phyloP scores from a whole-genome alignment of 2,113 vertebrate species.

The Psophia crepitans region DNA sequence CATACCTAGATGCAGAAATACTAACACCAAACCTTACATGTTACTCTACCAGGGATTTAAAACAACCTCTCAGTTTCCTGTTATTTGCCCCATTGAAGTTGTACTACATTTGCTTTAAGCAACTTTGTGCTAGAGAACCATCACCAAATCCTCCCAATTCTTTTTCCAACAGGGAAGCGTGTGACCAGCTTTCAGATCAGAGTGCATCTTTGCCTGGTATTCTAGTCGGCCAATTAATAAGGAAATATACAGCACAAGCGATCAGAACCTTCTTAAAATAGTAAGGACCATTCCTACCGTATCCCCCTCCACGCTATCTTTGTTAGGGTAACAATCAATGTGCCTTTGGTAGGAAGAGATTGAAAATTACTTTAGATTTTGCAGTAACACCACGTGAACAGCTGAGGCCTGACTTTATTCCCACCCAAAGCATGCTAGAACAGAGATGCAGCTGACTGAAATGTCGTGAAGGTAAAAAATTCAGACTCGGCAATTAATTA shows the following conservation, averaged over 20 bases:
- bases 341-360: background rate
- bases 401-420: background rate
- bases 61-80: background rate
- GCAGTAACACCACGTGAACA: background rate
- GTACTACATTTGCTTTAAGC: background rate
- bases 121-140: background rate
- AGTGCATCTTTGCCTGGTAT: background rate
- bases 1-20: background rate
- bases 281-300: background rate
- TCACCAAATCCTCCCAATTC: background rate
- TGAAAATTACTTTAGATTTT: background rate
- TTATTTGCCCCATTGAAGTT: background rate
- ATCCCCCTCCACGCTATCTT: background rate
- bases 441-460: background rate
- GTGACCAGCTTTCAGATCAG: background rate
- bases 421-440: background rate
- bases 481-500: background rate
- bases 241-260: background rate
- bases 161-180: background rate
- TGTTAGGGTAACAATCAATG: background rate
- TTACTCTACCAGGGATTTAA: background rate
- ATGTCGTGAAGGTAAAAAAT: background rate
- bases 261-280: background rate
- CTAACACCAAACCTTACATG: background rate
- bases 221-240: background rate